Conservation (phyloP, 2,113 vertebrate species). For the Microcebus ravelobensis region DNA sequence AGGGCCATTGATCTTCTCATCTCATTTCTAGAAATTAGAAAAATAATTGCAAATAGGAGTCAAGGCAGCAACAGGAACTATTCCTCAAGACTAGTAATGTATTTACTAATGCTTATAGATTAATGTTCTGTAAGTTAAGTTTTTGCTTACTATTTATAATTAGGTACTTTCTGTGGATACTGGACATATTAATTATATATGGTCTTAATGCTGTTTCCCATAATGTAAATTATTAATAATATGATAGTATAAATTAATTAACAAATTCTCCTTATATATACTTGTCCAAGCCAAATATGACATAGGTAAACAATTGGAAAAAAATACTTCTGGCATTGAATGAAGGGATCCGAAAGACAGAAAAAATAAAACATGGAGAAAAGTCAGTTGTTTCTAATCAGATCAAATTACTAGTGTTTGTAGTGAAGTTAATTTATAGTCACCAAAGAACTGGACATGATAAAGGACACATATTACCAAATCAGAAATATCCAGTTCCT, state of each 20-base stretch:
- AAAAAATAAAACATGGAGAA: slow-evolving; percentile 33
- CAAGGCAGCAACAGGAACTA: neutral
- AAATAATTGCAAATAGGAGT: neutral
- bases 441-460: neutral
- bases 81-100: neutral
- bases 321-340: neutral
- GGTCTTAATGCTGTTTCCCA: neutral
- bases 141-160: neutral
- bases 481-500: neutral
- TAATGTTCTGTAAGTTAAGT: neutral
- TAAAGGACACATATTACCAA: neutral
- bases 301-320: neutral
- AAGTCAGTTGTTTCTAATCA: neutral
- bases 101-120: neutral
- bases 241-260: neutral
- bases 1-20: neutral
- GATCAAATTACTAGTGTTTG: neutral
- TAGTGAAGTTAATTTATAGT: neutral
- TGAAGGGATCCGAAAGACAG: neutral
- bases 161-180: neutral
- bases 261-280: neutral
- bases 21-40: slow-evolving; percentile 6
- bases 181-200: neutral
- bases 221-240: slow-evolving; percentile 8
- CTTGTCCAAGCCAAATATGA: neutral